These are phyloP conservation scores for Cranoglanis bouderius DNA, from an alignment of 2,113 vertebrate species.

Conservation along the genomic window DNA sequence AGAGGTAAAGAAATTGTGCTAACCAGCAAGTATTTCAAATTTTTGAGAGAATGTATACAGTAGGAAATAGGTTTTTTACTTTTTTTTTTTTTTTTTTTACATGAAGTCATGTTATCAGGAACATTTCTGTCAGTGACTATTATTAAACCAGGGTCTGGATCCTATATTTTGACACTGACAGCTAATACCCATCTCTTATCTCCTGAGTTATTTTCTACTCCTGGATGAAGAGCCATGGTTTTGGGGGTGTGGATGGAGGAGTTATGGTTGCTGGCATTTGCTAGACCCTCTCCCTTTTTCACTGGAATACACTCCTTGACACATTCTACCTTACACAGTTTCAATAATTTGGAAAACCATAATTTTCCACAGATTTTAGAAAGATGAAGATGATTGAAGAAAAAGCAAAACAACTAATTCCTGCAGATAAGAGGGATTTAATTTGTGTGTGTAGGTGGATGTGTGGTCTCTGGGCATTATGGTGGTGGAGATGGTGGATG, in stretches of 20 bases:
- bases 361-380: neutral
- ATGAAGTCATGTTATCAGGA: constrained; percentile 11
- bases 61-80: neutral
- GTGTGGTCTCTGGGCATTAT: constrained; percentile 95
- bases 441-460: constrained; percentile 79
- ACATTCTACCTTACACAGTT: neutral
- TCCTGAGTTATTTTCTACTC: constrained; percentile 39
- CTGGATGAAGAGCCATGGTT: neutral
- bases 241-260: neutral
- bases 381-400: neutral
- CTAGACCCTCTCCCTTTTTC: neutral
- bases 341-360: neutral
- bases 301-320: neutral
- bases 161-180: neutral
- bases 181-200: constrained; percentile 34
- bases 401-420: neutral
- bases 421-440: neutral
- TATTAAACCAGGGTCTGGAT: constrained; percentile 27
- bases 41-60: neutral
- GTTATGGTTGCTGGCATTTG: neutral
- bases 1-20: constrained; percentile 71
- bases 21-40: neutral
- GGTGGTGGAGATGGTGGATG: constrained; percentile 96
- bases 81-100: neutral
- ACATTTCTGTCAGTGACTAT: neutral